phyloP scores from a whole-genome alignment of 2,113 vertebrate genomes.

The Suncus etruscus region DNA sequence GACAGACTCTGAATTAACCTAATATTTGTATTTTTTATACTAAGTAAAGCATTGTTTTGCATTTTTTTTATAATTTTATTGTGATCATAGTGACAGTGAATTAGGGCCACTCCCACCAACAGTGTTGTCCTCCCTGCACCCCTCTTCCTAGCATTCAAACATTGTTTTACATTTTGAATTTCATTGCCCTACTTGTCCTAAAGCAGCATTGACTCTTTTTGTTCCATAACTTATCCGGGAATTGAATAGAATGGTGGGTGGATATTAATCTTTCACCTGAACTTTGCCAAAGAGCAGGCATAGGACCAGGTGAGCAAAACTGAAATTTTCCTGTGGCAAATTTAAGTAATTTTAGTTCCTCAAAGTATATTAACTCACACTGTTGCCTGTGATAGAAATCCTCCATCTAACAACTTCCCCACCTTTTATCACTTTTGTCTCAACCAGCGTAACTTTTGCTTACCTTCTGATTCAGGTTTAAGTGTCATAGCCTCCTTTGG shows the following conservation, averaged over 20 bases:
- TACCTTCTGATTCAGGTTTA: background rate
- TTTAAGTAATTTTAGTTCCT: background rate
- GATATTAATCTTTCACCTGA: background rate
- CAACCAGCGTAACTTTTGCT: background rate
- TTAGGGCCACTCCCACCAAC: too few relatives aligned
- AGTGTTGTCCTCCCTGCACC: too few relatives aligned
- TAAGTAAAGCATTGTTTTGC: too few relatives aligned
- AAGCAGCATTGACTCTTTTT: background rate
- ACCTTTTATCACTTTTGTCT: background rate
- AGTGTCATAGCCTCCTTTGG: background rate
- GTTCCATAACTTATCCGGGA: slow-evolving; percentile 1
- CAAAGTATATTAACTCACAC: background rate
- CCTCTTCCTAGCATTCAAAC: background rate
- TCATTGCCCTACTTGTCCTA: background rate
- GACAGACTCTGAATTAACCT: slow-evolving; percentile 26
- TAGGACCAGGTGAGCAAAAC: background rate
- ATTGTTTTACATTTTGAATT: slow-evolving; percentile 24
- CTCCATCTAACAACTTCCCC: background rate
- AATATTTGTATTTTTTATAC: background rate
- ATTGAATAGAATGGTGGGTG: background rate
- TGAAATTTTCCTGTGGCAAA: background rate
- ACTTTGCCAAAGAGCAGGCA: background rate
- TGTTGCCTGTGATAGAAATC: background rate
- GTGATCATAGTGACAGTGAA: too few relatives aligned
- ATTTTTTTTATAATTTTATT: too few relatives aligned